These are phyloP conservation scores for Batillaria attramentaria DNA, from an alignment of 1,140 invertebrate species.

Conservation along the genomic window DNA sequence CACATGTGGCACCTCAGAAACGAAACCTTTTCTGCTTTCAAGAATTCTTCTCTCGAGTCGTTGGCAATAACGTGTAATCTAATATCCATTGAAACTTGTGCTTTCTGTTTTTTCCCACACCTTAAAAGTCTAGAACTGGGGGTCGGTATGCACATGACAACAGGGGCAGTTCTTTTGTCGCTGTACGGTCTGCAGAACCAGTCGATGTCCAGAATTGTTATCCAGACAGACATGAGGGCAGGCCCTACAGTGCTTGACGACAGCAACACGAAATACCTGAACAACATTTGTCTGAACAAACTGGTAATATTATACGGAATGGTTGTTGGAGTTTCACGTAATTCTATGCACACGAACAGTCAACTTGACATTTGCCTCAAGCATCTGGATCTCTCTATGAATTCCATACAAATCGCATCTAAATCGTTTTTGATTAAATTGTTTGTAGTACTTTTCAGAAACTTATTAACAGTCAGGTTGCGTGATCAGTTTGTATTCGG, in stretches of 20 bases:
- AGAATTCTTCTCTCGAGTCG: not conserved
- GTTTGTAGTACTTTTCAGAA: too few relatives aligned
- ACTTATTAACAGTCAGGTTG: not conserved
- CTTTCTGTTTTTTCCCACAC: slow-evolving; percentile 2
- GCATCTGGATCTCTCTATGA: not conserved
- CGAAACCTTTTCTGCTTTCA: not conserved
- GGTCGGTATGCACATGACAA: not conserved
- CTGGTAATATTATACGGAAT: not conserved
- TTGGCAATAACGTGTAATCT: not conserved
- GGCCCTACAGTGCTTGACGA: not conserved
- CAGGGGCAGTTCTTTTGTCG: not conserved
- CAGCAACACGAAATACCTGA: not conserved
- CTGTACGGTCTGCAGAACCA: slow-evolving; percentile 12
- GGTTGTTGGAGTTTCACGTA: not conserved
- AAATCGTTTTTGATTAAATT: not conserved
- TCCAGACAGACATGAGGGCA: too few relatives aligned
- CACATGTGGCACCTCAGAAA: not conserved
- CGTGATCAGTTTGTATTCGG: too few relatives aligned
- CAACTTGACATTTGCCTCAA: not conserved
- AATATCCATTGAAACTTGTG: not conserved
- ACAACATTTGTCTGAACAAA: not conserved
- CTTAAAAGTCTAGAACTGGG: not conserved
- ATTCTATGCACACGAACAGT: not conserved
- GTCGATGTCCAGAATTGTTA: not conserved
- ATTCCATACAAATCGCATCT: not conserved